phyloP scores from a whole-genome alignment of 1,140 invertebrate species.

The Metaphire vulgaris region DNA sequence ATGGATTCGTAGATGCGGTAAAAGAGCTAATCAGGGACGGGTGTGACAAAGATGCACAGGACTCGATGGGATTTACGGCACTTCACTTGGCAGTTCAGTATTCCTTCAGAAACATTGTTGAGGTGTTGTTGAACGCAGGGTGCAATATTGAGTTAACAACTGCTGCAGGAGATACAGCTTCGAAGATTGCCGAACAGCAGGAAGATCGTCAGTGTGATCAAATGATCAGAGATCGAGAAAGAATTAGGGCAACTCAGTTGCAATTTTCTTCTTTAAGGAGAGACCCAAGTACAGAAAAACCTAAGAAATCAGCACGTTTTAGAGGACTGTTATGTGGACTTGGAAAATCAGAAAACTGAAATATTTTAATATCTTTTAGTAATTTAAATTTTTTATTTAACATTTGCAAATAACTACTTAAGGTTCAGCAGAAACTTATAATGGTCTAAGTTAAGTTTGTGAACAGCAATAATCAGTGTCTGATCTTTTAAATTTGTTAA shows the following conservation, averaged over 20 bases:
- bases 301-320: not conserved
- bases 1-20: constrained; percentile 51
- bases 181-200: not conserved
- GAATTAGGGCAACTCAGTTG: not conserved
- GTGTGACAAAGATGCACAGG: constrained; percentile 16
- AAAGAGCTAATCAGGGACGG: not conserved
- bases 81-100: constrained; percentile 27
- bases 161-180: constrained; percentile 5
- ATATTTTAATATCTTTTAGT: no score
- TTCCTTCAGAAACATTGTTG: constrained; percentile 14
- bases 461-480: no score
- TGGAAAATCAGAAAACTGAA: not conserved
- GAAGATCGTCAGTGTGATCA: not conserved
- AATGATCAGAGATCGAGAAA: not conserved
- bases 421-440: no score
- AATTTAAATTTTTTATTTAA: no score
- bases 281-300: not conserved
- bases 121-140: constrained; percentile 4
- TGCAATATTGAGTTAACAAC: constrained; percentile 20
- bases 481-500: no score
- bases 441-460: no score
- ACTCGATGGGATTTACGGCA: constrained; percentile 23
- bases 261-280: not conserved
- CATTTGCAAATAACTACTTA: no score
- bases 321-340: not conserved